Percentiles rank a stretch among this genome's conserved stretches.
phyloP scores from a whole-genome alignment of 2,113 vertebrate genomes.

The Ariopsis seemanni region DNA sequence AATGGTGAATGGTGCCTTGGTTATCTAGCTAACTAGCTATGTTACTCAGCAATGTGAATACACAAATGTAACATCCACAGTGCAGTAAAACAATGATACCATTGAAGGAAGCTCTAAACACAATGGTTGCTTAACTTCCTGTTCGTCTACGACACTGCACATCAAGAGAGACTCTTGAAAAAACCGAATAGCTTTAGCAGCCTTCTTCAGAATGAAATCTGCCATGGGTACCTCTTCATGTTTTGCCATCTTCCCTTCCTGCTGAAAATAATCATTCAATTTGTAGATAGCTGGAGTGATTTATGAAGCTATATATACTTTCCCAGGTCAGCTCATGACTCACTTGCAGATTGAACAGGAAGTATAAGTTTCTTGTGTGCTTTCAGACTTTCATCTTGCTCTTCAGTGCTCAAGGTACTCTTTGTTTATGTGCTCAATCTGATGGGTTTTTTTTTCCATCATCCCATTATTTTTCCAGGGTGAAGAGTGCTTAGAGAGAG shows the following conservation, averaged over 20 bases:
- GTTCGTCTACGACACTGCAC: background rate
- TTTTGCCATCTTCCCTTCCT: background rate
- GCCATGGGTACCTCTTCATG: background rate
- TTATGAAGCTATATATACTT: slow-evolving; percentile 18
- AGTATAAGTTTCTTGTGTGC: background rate
- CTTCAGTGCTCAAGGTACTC: background rate
- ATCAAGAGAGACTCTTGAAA: background rate
- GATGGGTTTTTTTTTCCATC: background rate
- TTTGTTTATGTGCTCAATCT: slow-evolving; percentile 19
- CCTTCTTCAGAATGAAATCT: background rate
- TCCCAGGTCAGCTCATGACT: background rate
- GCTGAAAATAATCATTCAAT: slow-evolving; percentile 8
- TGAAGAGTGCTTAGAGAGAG: slow-evolving; percentile 21
- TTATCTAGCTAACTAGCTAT: background rate
- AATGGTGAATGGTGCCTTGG: background rate
- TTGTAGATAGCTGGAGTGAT: slow-evolving; percentile 23
- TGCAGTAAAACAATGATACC: background rate
- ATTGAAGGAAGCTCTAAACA: background rate
- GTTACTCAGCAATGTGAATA: background rate
- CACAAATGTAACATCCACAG: background rate
- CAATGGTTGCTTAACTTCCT: background rate
- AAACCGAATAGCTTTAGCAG: background rate
- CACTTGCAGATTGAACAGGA: slow-evolving; percentile 19
- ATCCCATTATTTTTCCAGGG: slow-evolving; percentile 8
- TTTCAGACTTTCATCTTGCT: slow-evolving; percentile 16